These are phyloP conservation scores for Arizona elegans DNA, from an alignment of 2,113 vertebrate genomes.

Conservation along the genomic window DNA sequence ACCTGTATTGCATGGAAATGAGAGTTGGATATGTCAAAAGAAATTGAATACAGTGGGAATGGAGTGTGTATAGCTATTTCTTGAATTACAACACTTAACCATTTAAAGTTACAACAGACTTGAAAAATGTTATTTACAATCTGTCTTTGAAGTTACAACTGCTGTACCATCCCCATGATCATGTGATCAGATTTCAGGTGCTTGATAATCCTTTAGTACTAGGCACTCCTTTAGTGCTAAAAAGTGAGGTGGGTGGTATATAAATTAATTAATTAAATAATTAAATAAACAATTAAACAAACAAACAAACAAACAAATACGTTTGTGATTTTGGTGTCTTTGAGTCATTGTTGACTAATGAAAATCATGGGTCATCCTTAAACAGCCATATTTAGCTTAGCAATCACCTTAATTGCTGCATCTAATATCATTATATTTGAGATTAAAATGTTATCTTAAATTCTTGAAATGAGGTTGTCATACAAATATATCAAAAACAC, in stretches of 20 bases:
- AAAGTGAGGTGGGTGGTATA: not conserved
- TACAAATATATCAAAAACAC: not conserved
- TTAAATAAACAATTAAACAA: too few relatives aligned
- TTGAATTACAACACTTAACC: not conserved
- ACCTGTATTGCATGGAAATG: not conserved
- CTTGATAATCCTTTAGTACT: not conserved
- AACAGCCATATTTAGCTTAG: not conserved
- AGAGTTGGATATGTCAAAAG: not conserved
- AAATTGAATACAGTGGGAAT: not conserved
- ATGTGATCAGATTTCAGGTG: not conserved
- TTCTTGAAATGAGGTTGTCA: not conserved
- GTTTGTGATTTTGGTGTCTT: not conserved
- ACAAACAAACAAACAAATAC: too few relatives aligned
- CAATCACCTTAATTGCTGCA: not conserved
- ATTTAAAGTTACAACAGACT: not conserved
- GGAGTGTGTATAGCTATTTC: not conserved
- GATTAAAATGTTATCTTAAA: not conserved
- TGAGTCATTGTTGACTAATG: not conserved
- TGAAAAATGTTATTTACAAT: not conserved
- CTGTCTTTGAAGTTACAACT: not conserved
- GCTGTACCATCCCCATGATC: not conserved
- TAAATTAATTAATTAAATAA: not conserved
- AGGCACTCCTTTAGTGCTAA: not conserved
- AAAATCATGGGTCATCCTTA: not conserved
- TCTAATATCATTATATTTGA: not conserved